Evolutionary conservation across 2,888 invertebrate species (phyloP).

Genomic region (Nomada goodeniana): DNA sequence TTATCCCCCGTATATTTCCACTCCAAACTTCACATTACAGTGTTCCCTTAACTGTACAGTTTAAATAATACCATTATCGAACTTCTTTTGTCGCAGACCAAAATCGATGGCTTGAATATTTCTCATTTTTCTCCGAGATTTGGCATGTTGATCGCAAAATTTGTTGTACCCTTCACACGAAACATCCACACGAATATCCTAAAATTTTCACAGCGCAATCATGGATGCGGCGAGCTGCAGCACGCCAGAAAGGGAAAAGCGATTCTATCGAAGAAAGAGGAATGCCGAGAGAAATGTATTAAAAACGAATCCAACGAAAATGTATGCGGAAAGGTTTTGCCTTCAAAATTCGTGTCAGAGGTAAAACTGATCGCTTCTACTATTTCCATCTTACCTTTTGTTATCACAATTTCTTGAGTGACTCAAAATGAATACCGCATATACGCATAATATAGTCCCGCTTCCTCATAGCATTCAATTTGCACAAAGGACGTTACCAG

Average conservation of each 20-base stretch:
- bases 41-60: no score
- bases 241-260: neutral
- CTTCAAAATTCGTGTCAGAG: conserved; percentile 36
- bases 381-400: no score
- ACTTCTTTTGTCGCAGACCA: conserved; percentile 1
- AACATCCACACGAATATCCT: conserved; percentile 11
- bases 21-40: neutral
- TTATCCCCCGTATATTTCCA: neutral
- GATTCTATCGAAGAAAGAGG: conserved; percentile 20
- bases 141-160: conserved; percentile 66
- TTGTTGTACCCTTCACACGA: conserved; percentile 31
- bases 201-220: neutral
- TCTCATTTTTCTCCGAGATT: neutral
- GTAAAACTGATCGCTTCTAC: neutral
- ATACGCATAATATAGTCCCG: no score
- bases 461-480: no score
- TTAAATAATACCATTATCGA: neutral
- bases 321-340: conserved; percentile 35
- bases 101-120: conserved; percentile 19
- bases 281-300: conserved; percentile 43
- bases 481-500: no score
- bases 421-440: no score
- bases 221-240: neutral
- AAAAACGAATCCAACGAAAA: conserved; percentile 35
- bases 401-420: no score